phyloP scores from a whole-genome alignment of 2,797 vertebrate species.

The Phoeniculus purpureus region DNA sequence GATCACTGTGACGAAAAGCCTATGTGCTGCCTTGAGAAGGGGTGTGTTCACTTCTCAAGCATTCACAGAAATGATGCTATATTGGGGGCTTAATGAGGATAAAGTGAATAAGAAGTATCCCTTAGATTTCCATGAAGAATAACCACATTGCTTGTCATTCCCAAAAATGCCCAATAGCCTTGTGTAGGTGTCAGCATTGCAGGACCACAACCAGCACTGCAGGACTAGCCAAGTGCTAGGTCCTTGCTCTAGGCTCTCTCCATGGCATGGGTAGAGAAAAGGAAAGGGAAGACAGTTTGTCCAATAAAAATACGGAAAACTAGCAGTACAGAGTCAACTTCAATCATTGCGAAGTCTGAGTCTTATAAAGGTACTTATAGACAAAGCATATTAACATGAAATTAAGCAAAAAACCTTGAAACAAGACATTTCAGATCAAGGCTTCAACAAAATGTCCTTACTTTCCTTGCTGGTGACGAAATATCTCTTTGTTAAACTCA shows the following conservation, averaged over 20 bases:
- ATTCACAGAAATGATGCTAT: background rate
- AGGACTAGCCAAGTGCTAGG: constrained; percentile 66
- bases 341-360: background rate
- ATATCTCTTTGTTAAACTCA: background rate
- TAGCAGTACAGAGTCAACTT: background rate
- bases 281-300: background rate
- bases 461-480: background rate
- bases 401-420: background rate
- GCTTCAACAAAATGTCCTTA: background rate
- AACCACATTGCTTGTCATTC: constrained; percentile 88
- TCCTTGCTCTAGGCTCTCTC: constrained; percentile 73
- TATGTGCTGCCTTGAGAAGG: background rate
- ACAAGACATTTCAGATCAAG: background rate
- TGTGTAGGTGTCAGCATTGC: constrained; percentile 80
- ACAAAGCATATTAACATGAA: background rate
- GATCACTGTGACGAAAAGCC: background rate
- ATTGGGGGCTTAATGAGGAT: background rate
- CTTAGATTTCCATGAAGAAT: constrained; percentile 41
- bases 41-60: background rate
- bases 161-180: constrained; percentile 84
- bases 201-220: constrained; percentile 77
- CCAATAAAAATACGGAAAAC: background rate
- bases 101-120: background rate
- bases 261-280: constrained; percentile 39
- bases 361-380: background rate